Base-by-base conservation (phyloP, 1,140 invertebrate species). In the Bombus waltoni region DNA sequence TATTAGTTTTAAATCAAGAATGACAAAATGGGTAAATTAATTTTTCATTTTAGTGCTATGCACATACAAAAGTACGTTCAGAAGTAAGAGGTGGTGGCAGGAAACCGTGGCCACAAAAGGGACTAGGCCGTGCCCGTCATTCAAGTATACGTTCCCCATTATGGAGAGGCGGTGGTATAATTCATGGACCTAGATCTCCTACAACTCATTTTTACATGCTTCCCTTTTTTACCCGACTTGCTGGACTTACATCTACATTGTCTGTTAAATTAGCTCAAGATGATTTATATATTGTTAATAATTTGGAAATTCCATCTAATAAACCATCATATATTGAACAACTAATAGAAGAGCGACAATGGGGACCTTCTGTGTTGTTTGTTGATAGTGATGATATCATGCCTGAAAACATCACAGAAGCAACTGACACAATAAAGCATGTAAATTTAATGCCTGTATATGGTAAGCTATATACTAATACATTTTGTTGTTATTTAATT, bases 21-120 rank as follows among this genome's bases (percentile, higher is more conserved):
- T 10, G n/a, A 38, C 10, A 40, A 53, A 40, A 13, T 40, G 18
- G 0, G 25, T 38, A 44, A 32, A 32, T 80, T 1, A 72, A 42
- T 81, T 18, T 78, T 79, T 83, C 18, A 70, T 83, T 93, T 93
- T 42, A 96, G 96, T 96, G 96, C 88, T 97, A 97, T 95, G 97
- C 96, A 2, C 96, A 97, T 91, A 96, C 97, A 11, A 97, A 97
- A 94, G 97, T 96, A 1, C 95, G 98, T 81, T 97, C 97, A 32
- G 99, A 99, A 96, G 96, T 98, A 80, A 94, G 96, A 74, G 98
- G 99, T 79, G 98, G 98, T 81, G 98, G 98, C 8, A 95, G 96
- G 57, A 99, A 99, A 92, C 99, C 99, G 0, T 99, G 98, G 98
- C 98, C 98, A 13, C 99, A 99, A 93, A 99, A 99, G 96, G 98